Conservation (phyloP, 2,888 invertebrate genomes). For the Diogma glabrata region DNA sequence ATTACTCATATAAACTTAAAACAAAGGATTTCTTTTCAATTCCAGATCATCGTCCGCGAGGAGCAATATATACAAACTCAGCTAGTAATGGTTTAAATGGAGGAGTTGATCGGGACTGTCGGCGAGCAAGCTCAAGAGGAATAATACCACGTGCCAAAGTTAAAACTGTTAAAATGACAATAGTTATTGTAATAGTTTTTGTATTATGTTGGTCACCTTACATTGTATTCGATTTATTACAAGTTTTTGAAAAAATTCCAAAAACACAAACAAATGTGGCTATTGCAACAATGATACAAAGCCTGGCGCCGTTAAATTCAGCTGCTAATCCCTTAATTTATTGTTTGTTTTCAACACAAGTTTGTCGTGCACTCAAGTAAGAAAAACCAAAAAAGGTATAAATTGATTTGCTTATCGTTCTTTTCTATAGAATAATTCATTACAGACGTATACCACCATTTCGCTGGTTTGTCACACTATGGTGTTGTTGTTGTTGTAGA, state of each 20-base stretch:
- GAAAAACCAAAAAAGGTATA: slow-evolving; percentile 14
- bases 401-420: background rate
- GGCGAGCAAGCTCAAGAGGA: slow-evolving; percentile 80
- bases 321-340: slow-evolving; percentile 92
- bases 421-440: background rate
- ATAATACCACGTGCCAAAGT: slow-evolving; percentile 92
- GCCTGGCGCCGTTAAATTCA: slow-evolving; percentile 81
- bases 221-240: slow-evolving; percentile 81
- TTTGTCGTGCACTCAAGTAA: slow-evolving; percentile 76
- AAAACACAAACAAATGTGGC: slow-evolving; percentile 68
- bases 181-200: slow-evolving; percentile 91
- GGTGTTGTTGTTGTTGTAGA: slow-evolving; percentile 39
- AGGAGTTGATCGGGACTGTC: slow-evolving; percentile 41
- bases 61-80: no score
- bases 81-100: slow-evolving; percentile 21
- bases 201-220: slow-evolving; percentile 93
- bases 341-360: slow-evolving; percentile 82
- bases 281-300: slow-evolving; percentile 82
- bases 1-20: no score
- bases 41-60: slow-evolving; percentile 25
- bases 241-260: slow-evolving; percentile 76
- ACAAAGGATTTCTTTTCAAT: slow-evolving; percentile 1
- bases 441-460: slow-evolving; percentile 47
- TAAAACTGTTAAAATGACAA: slow-evolving; percentile 95
- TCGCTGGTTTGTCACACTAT: slow-evolving; percentile 44